Evolutionary conservation across 2,113 vertebrate genomes (phyloP).

Genomic region (Haemorhous mexicanus): DNA sequence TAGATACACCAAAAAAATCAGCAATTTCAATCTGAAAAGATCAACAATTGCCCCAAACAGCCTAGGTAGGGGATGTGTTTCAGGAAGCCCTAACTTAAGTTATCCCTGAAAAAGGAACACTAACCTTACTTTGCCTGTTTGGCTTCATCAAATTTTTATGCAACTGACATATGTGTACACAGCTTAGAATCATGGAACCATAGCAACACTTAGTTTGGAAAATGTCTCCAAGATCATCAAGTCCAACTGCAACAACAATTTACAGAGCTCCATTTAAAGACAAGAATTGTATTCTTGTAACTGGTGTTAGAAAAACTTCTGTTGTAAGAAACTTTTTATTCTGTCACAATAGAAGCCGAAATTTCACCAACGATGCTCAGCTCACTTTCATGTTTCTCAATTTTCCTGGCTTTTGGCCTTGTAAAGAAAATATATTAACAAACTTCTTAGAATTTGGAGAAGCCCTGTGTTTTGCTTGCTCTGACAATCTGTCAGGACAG

Average conservation of each 20-base stretch:
- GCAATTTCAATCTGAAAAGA: background rate
- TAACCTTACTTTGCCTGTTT: background rate
- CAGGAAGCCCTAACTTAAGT: background rate
- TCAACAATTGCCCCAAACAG: background rate
- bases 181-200: background rate
- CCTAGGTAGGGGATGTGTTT: background rate
- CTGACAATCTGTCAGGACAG: conserved; percentile 30
- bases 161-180: background rate
- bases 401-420: conserved; percentile 1
- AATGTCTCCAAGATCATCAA: background rate
- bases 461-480: background rate
- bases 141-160: background rate
- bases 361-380: background rate
- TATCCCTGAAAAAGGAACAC: background rate
- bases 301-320: background rate
- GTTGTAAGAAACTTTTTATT: background rate
- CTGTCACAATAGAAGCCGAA: background rate
- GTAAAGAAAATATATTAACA: background rate
- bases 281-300: background rate
- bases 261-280: background rate
- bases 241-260: background rate
- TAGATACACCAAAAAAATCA: background rate
- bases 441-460: background rate
- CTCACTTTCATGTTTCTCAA: conserved; percentile 4
- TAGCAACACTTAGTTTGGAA: background rate